Evolutionary conservation across 1,140 invertebrate genomes (phyloP), one percentile per base, ranked within the genome.

Genomic region (Aphis gossypii): DNA sequence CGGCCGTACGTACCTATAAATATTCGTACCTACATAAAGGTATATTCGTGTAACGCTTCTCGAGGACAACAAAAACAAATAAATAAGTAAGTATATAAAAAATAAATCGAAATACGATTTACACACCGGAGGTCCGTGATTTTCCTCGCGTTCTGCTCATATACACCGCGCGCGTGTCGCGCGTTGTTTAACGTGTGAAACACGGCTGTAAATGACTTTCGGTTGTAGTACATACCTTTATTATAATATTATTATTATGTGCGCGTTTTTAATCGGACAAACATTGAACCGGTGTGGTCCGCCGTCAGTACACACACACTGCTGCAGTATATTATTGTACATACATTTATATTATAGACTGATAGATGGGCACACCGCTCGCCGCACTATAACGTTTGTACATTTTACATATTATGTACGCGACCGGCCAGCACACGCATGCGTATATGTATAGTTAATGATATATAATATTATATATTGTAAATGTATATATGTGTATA

Each of bases 191-290:
- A 89, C 54, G 87, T 89, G 87, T 89, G 87, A 89, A 89, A 89
- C 87, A 54, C 35, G 87, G 48, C 20, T 54, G 87, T 89, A 54
- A 89, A 89, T 51, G 87, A 89, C 87, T 89, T 89, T 89, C 46
- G 30, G 87, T 38, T 41, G 38, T 41, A 41, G 1, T 38, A n/a
- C n/a, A 21, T 89, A 89, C 23, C 48, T 51, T 51, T 20, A 20
- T 51, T 20, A 20, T 51, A 46, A 46, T 46, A 51, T 51, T 51
- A 51, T 51, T 51, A 51, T 51, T 18, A 18, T 51, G 7, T 23
- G 30, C 38, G 83, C 25, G 87, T 89, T 89, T 89, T 89, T 89
- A 89, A 89, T 89, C 87, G 87, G n/a, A 89, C 87, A 89, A 89
- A 54, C 87, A 54, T 54, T 25, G 48, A 89, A 89, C 87, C 87